A percentile compares a stretch with the other conserved stretches of the same genome.
phyloP scores from a whole-genome alignment of 2,113 vertebrate genomes.

The Rana temporaria region DNA sequence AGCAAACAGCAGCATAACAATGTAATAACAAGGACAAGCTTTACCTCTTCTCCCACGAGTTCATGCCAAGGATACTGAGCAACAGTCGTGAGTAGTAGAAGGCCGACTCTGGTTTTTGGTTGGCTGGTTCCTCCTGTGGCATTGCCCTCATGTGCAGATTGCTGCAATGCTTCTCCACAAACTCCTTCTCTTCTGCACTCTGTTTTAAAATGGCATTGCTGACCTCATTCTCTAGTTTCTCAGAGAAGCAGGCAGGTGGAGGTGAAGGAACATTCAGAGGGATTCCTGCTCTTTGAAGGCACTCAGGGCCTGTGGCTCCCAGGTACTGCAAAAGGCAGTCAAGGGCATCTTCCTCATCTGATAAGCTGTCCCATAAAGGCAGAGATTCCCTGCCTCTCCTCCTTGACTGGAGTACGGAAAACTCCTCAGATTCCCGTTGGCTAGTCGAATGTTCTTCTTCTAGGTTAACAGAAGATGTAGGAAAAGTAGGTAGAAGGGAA shows the following conservation, averaged over 20 bases:
- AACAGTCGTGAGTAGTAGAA: conserved; percentile 98
- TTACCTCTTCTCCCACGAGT: conserved; percentile 99
- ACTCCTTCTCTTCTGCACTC: conserved; percentile 90
- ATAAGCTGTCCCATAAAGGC: conserved; percentile 91
- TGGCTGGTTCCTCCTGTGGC: conserved; percentile 86
- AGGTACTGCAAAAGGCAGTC: conserved; percentile 96
- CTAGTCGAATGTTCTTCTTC: conserved; percentile 65
- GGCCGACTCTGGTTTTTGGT: conserved; percentile 89
- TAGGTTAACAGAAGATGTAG: conserved; percentile 16
- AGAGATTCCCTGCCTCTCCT: conserved; percentile 87
- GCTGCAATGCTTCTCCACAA: conserved; percentile 86
- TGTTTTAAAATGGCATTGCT: conserved; percentile 98
- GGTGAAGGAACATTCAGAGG: conserved; percentile 94
- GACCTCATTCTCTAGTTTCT: conserved; percentile 98
- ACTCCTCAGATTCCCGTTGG: conserved; percentile 39
- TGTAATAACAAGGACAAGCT: background rate
- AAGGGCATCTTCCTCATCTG: conserved; percentile 90
- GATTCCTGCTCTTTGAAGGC: conserved; percentile 91
- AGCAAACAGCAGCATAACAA: too few relatives aligned
- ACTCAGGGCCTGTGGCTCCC: conserved; percentile 92
- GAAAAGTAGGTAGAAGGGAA: conserved; percentile 33
- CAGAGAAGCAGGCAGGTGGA: conserved; percentile 91
- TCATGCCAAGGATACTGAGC: conserved; percentile 97
- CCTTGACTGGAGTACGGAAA: conserved; percentile 80
- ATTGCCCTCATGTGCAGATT: conserved; percentile 91